Base-by-base conservation (phyloP, 2,113 vertebrate genomes). In the Phrynosoma platyrhinos region DNA sequence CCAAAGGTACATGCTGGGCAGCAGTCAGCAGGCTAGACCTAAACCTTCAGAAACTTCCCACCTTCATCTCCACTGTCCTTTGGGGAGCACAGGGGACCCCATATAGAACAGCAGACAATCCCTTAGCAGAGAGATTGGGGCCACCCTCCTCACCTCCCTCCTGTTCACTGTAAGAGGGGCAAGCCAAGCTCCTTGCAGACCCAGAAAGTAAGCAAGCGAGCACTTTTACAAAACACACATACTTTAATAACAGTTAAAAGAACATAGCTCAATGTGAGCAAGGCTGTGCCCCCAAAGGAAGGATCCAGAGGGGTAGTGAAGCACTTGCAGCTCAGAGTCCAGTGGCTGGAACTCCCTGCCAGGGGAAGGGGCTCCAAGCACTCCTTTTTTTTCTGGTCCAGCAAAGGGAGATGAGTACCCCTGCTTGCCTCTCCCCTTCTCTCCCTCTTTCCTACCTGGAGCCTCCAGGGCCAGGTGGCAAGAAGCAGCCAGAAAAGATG, bases 181-280 rank as follows among this genome's bases (percentile, higher is more conserved):
- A n/a, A 10, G 8, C 9, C 52, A 55, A 55, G 79, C 81, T 40
- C 81, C 42, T 58, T 64, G 72, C 32, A 18, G 2, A 36, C 62
- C 47, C 66, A 27, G 40, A n/a, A 52, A 68, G 13, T 14, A 42
- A 2, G 12, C 6, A 16, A 76, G 20, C 3, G 20, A 20, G 21
- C 2, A 4, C 42, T 14, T 42, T 42, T 68, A 82, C 66, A 64
- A 82, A 62, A 81, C 79, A 72, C 78, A 87, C 71, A 81, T 68
- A 87, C 71, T 87, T 88, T 88, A 88, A 68, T 83, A 77, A 55
- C 47, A 53, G 80, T 68, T 27, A 82, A 88, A 30, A 77, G 72
- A 40, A 75, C 36, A 74, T 74, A 76, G 87, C 87, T 88, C 87
- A 88, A 88, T 88, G 74, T 88, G 87, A 88, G 87, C 87, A 40